Evolutionary conservation across 2,113 vertebrate species (phyloP).

Genomic region (Amia ocellicauda): DNA sequence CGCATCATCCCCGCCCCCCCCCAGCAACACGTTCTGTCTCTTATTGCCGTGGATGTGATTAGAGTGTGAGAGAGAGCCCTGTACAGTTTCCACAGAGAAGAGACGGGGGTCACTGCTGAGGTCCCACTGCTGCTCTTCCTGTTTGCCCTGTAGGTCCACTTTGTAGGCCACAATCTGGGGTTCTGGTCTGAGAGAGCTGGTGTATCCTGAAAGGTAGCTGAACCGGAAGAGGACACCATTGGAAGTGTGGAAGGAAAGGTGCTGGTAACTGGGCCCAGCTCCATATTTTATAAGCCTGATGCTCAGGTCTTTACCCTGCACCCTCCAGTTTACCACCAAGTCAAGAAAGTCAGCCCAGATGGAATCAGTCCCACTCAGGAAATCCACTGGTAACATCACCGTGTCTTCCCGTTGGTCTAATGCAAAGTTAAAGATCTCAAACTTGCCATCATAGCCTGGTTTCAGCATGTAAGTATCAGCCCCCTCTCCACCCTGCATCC

Average conservation of each 20-base stretch:
- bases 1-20: conserved; percentile 32
- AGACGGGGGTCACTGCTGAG: conserved; percentile 34
- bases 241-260: conserved; percentile 38
- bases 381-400: conserved; percentile 43
- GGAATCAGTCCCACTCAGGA: conserved; percentile 18
- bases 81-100: conserved; percentile 38
- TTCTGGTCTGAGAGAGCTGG: accelerated
- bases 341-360: neutral
- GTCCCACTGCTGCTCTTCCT: conserved; percentile 36
- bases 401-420: conserved; percentile 31
- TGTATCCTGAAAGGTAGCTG: neutral
- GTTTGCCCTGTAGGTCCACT: conserved; percentile 30
- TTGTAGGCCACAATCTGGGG: conserved; percentile 38
- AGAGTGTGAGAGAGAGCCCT: conserved; percentile 36
- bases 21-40: conserved; percentile 34
- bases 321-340: conserved; percentile 8
- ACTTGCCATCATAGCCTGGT: conserved; percentile 17
- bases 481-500: conserved; percentile 39
- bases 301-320: conserved; percentile 7
- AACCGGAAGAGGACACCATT: conserved; percentile 40
- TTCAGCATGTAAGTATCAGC: conserved; percentile 42
- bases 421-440: conserved; percentile 40
- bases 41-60: conserved; percentile 39
- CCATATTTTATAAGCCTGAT: conserved; percentile 22
- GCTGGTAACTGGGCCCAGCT: conserved; percentile 19